These are phyloP conservation scores for Cyanoderma ruficeps DNA, from an alignment of 2,113 vertebrate species.

Conservation along the genomic window DNA sequence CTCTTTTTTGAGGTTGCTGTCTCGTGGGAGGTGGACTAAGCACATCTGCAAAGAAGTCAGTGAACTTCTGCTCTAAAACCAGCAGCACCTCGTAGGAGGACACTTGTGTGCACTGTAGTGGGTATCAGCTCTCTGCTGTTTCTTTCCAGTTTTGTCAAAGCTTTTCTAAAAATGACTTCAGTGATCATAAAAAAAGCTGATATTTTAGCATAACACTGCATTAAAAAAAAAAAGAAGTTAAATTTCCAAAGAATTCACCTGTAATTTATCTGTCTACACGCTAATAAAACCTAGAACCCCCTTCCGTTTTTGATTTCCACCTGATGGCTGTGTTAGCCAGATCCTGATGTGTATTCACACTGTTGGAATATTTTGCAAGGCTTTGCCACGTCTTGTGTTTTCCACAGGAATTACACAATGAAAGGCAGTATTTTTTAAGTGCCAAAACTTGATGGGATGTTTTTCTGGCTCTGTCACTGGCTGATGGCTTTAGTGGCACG, in stretches of 20 bases:
- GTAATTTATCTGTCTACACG: not conserved
- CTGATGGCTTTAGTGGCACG: not conserved
- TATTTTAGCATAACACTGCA: not conserved
- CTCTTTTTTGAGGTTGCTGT: not conserved
- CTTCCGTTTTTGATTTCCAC: not conserved
- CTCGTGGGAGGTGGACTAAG: not conserved
- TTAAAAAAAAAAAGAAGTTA: not conserved
- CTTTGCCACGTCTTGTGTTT: not conserved
- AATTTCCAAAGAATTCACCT: not conserved
- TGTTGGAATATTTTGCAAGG: not conserved
- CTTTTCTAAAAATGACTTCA: not conserved
- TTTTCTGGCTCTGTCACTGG: not conserved
- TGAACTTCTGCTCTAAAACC: not conserved
- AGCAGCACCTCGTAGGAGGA: not conserved
- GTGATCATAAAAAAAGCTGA: rapidly evolving
- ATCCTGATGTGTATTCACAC: not conserved
- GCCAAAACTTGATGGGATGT: not conserved
- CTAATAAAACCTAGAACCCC: not conserved
- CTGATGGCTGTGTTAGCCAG: not conserved
- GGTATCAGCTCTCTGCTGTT: not conserved
- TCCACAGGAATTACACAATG: not conserved
- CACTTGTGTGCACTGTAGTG: not conserved
- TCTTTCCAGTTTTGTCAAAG: not conserved
- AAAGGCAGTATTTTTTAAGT: not conserved
- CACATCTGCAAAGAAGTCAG: rapidly evolving